phyloP scores from a whole-genome alignment of 2,888 invertebrate species.

The Zygaena filipendulae region DNA sequence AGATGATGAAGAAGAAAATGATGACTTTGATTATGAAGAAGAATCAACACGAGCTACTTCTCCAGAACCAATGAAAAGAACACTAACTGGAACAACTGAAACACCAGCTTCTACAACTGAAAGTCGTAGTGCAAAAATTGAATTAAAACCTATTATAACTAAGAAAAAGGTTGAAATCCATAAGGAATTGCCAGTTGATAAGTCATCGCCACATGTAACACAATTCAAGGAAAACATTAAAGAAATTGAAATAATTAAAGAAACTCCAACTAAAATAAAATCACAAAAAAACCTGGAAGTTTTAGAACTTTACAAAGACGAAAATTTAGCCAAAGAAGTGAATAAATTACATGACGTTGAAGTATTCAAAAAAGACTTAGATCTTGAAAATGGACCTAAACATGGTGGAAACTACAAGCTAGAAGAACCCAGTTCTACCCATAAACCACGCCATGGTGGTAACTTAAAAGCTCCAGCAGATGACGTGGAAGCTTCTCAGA shows the following conservation, averaged over 20 bases:
- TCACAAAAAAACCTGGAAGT: constrained; percentile 33
- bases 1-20: constrained; percentile 19
- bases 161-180: constrained; percentile 53
- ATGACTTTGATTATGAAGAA: constrained; percentile 20
- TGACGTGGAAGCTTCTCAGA: constrained; percentile 41
- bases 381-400: constrained; percentile 38
- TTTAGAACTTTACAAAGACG: constrained; percentile 48
- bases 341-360: constrained; percentile 54
- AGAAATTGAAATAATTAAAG: constrained; percentile 53
- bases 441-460: constrained; percentile 4
- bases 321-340: constrained; percentile 47
- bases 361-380: constrained; percentile 43
- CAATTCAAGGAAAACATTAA: constrained; percentile 54
- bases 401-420: constrained; percentile 57
- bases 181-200: constrained; percentile 43
- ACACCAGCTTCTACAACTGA: constrained; percentile 33
- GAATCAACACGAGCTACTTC: constrained; percentile 25
- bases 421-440: constrained; percentile 7
- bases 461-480: constrained; percentile 17
- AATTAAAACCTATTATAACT: constrained; percentile 34
- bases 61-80: constrained; percentile 39
- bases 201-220: constrained; percentile 38
- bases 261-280: constrained; percentile 26
- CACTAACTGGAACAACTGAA: constrained; percentile 39
- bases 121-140: constrained; percentile 22